Evolutionary conservation across 2,113 vertebrate species (phyloP).

Genomic region (Pomatostomus ruficeps): DNA sequence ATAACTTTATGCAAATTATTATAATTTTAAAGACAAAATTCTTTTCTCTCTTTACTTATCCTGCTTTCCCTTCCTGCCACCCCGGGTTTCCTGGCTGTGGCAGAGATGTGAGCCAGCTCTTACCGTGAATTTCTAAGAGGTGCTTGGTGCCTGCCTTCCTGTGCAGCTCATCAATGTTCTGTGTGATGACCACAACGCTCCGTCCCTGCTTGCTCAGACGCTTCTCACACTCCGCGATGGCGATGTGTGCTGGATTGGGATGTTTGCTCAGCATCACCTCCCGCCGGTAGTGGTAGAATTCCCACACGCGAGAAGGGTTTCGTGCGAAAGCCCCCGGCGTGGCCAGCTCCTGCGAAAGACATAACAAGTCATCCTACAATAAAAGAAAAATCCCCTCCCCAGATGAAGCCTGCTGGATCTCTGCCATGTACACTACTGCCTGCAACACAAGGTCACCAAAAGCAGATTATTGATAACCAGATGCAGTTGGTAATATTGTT

Average conservation of each 20-base stretch:
- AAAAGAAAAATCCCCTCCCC: neutral
- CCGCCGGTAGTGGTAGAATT: constrained; percentile 94
- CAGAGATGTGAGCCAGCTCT: neutral
- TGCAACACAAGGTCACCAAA: neutral
- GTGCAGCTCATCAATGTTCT: constrained; percentile 94
- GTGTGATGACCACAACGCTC: constrained; percentile 85
- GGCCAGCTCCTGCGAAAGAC: constrained; percentile 80
- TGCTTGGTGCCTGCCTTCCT: constrained; percentile 87
- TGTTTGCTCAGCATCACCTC: constrained; percentile 79
- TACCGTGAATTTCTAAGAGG: constrained; percentile 90
- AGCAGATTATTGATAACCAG: neutral
- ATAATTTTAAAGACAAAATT: neutral
- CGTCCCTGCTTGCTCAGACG: constrained; percentile 85
- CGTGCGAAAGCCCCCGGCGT: constrained; percentile 88
- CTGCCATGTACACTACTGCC: neutral
- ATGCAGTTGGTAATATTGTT: neutral
- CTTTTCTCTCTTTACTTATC: neutral
- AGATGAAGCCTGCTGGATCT: neutral
- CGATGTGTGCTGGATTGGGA: constrained; percentile 83
- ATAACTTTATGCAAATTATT: neutral
- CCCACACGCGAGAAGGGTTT: constrained; percentile 91
- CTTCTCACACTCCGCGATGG: constrained; percentile 87
- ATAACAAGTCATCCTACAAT: rapidly evolving
- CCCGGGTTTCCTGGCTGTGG: rapidly evolving
- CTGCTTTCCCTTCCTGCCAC: neutral